phyloP scores from a whole-genome alignment of 1,140 invertebrate species.

The Aphaenogaster ashmeadi region DNA sequence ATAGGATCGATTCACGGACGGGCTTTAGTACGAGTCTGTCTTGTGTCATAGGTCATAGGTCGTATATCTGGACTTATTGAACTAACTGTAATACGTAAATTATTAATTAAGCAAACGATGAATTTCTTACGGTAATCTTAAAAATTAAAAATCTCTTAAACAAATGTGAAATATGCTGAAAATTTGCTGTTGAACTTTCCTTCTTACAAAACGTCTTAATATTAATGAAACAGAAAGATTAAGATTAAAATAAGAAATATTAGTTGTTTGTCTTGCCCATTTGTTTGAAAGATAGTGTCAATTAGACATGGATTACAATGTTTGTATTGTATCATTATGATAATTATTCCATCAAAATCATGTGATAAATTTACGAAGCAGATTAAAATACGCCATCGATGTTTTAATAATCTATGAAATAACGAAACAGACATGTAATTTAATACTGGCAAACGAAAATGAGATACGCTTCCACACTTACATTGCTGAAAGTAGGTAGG shows the following conservation, averaged over 20 bases:
- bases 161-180: background rate
- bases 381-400: conserved; percentile 71
- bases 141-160: background rate
- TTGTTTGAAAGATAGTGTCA: background rate
- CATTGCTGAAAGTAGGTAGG: conserved; percentile 72
- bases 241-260: background rate
- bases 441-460: background rate
- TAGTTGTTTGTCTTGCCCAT: background rate
- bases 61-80: background rate
- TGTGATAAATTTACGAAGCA: conserved; percentile 51
- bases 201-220: background rate
- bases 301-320: background rate
- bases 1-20: background rate
- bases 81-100: background rate
- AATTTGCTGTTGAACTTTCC: background rate
- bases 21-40: background rate
- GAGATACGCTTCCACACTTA: conserved; percentile 59
- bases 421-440: background rate
- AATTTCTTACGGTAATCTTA: background rate
- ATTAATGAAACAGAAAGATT: background rate
- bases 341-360: background rate
- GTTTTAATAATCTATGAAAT: conserved; percentile 60
- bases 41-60: conserved; percentile 1
- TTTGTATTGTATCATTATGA: background rate
- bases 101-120: background rate